Evolutionary conservation across 2,888 invertebrate genomes (phyloP).

Genomic region (Bombylius discolor): DNA sequence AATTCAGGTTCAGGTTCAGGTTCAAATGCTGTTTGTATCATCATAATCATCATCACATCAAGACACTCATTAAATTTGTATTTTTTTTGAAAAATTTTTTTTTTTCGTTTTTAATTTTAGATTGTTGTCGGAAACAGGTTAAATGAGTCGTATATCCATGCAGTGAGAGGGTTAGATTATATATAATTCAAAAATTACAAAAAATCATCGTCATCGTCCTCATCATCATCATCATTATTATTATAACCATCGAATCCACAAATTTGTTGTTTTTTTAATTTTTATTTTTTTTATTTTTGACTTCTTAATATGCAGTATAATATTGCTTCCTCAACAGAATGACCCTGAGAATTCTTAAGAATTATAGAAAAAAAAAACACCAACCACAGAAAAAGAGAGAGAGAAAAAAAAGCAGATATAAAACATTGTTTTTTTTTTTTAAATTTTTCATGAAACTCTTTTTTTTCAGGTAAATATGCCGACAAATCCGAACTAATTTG

Average conservation of each 20-base stretch:
- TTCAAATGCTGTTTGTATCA: background rate
- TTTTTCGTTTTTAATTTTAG: background rate
- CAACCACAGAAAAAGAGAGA: background rate
- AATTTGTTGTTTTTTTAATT: too few species aligned
- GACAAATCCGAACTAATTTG: too few species aligned
- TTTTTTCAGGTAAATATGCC: too few species aligned
- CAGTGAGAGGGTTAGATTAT: background rate
- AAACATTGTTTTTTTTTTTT: too few species aligned
- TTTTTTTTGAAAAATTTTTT: background rate
- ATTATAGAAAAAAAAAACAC: background rate
- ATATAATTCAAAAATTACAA: background rate
- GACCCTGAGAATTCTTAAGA: background rate
- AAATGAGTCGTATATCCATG: background rate
- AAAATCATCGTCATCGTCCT: too few species aligned
- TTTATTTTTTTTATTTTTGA: background rate
- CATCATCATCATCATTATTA: background rate
- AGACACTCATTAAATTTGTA: background rate
- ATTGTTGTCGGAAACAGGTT: background rate
- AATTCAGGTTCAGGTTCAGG: too few species aligned
- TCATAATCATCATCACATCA: background rate
- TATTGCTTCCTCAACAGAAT: background rate
- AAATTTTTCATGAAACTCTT: too few species aligned
- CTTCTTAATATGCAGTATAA: background rate
- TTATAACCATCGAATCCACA: too few species aligned
- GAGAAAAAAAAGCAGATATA: too few species aligned